Base-by-base conservation (phyloP, 2,888 invertebrate species). In the Chrysomela aeneicollis region DNA sequence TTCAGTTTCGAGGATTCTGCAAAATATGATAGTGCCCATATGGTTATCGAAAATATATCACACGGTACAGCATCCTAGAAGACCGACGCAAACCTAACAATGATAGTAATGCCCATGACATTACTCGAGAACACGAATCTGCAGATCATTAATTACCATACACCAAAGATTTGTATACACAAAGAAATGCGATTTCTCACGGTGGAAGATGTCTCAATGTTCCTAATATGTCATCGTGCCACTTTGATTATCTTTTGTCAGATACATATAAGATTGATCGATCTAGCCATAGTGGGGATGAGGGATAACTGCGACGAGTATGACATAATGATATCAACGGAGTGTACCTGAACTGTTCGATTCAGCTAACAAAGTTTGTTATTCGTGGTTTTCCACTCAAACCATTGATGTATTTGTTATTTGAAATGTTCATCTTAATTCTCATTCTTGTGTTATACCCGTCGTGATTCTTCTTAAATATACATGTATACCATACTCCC, bases 211-310 rank as follows among this genome's bases (percentile, higher is more conserved):
- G 12, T 42, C 12, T 42, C 42, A 42, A 35, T 63, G 63, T 61
- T 70, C 68, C 59, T 70, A 70, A 71, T 70, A 70, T 67, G 71
- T 72, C 71, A 72, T 72, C 67, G 54, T 68, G 62, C 47, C 55
- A 61, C 60, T 32, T 49, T 58, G 66, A 63, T 63, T 57, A 63
- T 61, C 63, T 64, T 61, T 67, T 69, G 70, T 70, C 70, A 71
- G 64, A 65, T 61, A 63, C 55, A 63, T 65, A 63, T 64, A 70
- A 67, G 64, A 52, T 68, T 73, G 73, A 73, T 73, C 71, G 72
- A 72, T 72, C 66, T 69, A 61, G 57, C 69, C 35, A 53, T 52
- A 47, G 63, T 42, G 47, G 50, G 67, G 67, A 61, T 51, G 60
- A 61, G 58, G 61, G n/a, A 54, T 32, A 61, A 26, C 49, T 26